phyloP scores from a whole-genome alignment of 2,888 invertebrate species.

The Stratiomys singularior region DNA sequence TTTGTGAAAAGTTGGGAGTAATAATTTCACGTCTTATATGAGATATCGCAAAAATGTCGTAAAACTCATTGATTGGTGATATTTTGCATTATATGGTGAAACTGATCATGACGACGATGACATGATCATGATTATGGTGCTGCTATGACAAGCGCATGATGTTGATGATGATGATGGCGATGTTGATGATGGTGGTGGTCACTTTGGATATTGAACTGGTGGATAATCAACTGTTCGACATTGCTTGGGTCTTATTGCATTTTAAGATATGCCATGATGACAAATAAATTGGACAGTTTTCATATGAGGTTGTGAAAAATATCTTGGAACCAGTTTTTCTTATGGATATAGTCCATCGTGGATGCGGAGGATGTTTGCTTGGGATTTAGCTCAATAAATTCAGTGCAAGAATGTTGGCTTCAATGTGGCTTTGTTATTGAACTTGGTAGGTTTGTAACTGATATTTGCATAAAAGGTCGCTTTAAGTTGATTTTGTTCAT shows the following conservation, averaged over 20 bases:
- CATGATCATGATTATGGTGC: conserved; percentile 20
- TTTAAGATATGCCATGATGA: not conserved
- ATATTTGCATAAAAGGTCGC: too few relatives aligned
- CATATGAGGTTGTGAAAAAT: not conserved
- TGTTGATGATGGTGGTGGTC: conserved; percentile 1
- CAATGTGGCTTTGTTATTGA: too few relatives aligned
- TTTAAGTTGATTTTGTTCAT: too few relatives aligned
- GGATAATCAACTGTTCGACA: not conserved
- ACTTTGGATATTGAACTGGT: not conserved
- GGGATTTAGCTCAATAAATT: not conserved
- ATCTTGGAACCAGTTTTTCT: not conserved
- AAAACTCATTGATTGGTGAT: conserved; percentile 42
- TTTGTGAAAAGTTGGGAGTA: conserved; percentile 8
- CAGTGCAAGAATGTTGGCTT: too few relatives aligned
- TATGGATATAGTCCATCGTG: not conserved
- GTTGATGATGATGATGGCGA: conserved; percentile 21
- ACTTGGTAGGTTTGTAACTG: too few relatives aligned
- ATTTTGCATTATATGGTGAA: conserved; percentile 41
- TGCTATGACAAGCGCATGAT: not conserved
- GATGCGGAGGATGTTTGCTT: not conserved
- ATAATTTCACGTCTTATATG: conserved; percentile 24
- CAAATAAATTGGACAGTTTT: not conserved
- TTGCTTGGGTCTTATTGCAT: not conserved
- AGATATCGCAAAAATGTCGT: conserved; percentile 41
- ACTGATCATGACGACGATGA: conserved; percentile 36